Percentiles rank a stretch among this genome's conserved stretches.
Evolutionary conservation across 2,888 invertebrate species (phyloP).

Genomic region (Drosophila rellima): DNA sequence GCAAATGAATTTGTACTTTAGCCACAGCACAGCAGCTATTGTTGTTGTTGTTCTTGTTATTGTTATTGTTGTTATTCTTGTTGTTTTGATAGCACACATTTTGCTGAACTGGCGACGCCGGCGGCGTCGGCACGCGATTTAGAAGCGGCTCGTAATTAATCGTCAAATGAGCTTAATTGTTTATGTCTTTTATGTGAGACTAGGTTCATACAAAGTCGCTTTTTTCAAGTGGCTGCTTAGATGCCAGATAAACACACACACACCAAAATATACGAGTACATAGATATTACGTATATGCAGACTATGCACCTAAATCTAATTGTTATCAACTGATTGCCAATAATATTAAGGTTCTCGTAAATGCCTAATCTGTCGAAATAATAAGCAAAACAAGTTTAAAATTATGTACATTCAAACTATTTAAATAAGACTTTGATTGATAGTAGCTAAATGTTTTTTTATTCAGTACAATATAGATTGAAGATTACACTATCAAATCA

Average conservation of each 20-base stretch:
- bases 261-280: conserved; percentile 13
- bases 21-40: conserved; percentile 29
- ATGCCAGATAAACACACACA: conserved; percentile 45
- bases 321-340: neutral
- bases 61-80: conserved; percentile 21
- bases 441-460: too few species aligned
- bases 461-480: too few species aligned
- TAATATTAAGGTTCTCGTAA: too few species aligned
- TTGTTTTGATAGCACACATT: conserved; percentile 79
- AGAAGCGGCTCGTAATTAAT: conserved; percentile 82
- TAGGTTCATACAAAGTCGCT: conserved; percentile 60
- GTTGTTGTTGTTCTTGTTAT: conserved; percentile 16
- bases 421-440: too few species aligned
- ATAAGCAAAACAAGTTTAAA: neutral
- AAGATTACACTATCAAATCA: too few species aligned
- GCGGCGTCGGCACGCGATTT: conserved; percentile 77
- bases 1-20: conserved; percentile 80
- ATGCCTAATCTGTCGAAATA: neutral
- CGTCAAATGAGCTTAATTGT: conserved; percentile 84
- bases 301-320: neutral
- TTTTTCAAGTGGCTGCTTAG: conserved; percentile 57
- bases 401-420: too few species aligned
- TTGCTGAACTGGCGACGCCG: conserved; percentile 53
- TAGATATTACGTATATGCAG: neutral
- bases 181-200: conserved; percentile 76